These are phyloP conservation scores for Nomada ruficornis DNA, from an alignment of 2,888 invertebrate genomes.

Conservation along the genomic window DNA sequence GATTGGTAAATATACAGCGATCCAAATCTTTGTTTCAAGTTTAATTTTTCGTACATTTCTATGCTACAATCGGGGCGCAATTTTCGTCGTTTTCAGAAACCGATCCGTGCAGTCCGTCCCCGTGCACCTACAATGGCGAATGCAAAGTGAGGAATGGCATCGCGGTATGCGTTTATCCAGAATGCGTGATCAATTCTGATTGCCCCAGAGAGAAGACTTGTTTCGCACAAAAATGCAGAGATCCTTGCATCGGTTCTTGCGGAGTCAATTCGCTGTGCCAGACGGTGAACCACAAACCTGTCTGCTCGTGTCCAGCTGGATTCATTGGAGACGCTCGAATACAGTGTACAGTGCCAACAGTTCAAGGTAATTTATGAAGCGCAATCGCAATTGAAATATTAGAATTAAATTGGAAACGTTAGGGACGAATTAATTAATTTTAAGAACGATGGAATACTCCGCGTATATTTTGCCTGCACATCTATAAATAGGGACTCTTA, in stretches of 20 bases:
- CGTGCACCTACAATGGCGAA: constrained; percentile 93
- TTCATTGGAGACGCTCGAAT: constrained; percentile 92
- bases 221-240: constrained; percentile 92
- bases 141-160: constrained; percentile 90
- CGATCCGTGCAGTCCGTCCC: constrained; percentile 94
- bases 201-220: constrained; percentile 93
- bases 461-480: too few species aligned
- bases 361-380: constrained; percentile 48
- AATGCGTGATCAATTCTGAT: constrained; percentile 95
- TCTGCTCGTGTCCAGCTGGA: constrained; percentile 92
- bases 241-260: constrained; percentile 93
- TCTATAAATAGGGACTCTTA: too few species aligned
- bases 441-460: not conserved
- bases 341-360: constrained; percentile 86
- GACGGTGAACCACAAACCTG: constrained; percentile 91
- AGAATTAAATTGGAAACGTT: too few species aligned
- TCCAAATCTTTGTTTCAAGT: not conserved
- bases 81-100: constrained; percentile 66
- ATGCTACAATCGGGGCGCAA: not conserved
- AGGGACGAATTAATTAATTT: not conserved
- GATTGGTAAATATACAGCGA: constrained; percentile 77
- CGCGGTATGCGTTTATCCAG: constrained; percentile 92
- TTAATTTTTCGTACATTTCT: not conserved
- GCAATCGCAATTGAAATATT: not conserved
- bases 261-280: constrained; percentile 93